phyloP scores from a whole-genome alignment of 2,888 invertebrate species.

The Caenorhabditis auriculariae region DNA sequence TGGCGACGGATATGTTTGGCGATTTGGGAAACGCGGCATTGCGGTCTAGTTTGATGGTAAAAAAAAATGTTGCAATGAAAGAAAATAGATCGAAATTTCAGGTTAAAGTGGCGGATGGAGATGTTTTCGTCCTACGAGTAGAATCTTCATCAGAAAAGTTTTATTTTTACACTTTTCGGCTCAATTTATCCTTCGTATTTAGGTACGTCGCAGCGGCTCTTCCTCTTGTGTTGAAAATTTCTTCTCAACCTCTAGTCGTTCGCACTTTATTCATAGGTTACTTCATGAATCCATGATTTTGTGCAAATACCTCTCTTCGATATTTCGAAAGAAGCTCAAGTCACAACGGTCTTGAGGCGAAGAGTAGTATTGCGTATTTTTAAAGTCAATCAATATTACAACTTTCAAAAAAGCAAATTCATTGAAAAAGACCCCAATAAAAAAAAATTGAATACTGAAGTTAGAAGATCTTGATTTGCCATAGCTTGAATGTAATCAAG shows the following conservation, averaged over 20 bases:
- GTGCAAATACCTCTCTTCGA: neutral
- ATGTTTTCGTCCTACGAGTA: conserved; percentile 22
- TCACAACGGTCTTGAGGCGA: neutral
- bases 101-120: conserved; percentile 31
- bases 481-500: no score
- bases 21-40: conserved; percentile 33
- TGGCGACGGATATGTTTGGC: conserved; percentile 33
- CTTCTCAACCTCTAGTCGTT: conserved; percentile 21
- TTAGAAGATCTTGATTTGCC: no score
- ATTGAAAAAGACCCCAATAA: neutral
- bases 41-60: conserved; percentile 28
- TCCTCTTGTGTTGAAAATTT: conserved; percentile 25
- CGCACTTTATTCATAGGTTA: conserved; percentile 36
- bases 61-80: no score
- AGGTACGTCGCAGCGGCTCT: conserved; percentile 23
- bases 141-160: conserved; percentile 21
- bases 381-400: neutral
- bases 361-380: neutral
- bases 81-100: no score
- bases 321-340: neutral
- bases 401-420: neutral
- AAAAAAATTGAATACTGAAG: no score
- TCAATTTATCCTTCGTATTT: no score
- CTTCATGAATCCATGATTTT: no score
- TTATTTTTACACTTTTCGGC: no score